These are phyloP conservation scores for Pollenia angustigena DNA, from an alignment of 2,888 invertebrate species.

Conservation along the genomic window DNA sequence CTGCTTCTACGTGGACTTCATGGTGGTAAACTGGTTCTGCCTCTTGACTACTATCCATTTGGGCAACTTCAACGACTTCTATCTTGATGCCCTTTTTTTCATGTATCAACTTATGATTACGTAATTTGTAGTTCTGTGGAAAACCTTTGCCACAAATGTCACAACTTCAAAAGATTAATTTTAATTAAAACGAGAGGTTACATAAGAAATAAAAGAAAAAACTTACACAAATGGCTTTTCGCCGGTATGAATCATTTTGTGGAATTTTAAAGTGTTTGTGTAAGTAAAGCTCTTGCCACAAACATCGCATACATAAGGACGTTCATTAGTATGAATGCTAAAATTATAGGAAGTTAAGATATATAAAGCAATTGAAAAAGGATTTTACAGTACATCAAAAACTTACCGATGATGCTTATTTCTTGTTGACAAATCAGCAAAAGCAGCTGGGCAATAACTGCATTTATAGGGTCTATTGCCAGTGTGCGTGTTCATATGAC, in stretches of 20 bases:
- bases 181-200: not conserved
- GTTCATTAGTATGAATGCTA: constrained; percentile 83
- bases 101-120: constrained; percentile 79
- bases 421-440: constrained; percentile 84
- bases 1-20: constrained; percentile 74
- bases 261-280: constrained; percentile 82
- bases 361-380: not conserved
- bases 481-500: constrained; percentile 84
- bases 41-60: constrained; percentile 41
- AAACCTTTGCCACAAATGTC: constrained; percentile 82
- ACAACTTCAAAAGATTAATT: constrained; percentile 74
- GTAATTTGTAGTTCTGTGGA: constrained; percentile 80
- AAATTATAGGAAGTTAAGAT: not conserved
- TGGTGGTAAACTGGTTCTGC: constrained; percentile 72
- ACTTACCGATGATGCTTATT: constrained; percentile 83
- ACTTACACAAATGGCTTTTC: constrained; percentile 83
- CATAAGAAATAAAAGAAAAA: not conserved
- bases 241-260: constrained; percentile 83
- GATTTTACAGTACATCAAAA: not conserved
- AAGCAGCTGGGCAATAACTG: constrained; percentile 82
- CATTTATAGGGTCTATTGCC: constrained; percentile 84
- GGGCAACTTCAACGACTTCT: constrained; percentile 64
- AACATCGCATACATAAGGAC: constrained; percentile 82
- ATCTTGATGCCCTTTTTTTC: constrained; percentile 76
- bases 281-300: constrained; percentile 83